Evolutionary conservation across 2,888 invertebrate species (phyloP).

Genomic region (Colostygia pectinataria): DNA sequence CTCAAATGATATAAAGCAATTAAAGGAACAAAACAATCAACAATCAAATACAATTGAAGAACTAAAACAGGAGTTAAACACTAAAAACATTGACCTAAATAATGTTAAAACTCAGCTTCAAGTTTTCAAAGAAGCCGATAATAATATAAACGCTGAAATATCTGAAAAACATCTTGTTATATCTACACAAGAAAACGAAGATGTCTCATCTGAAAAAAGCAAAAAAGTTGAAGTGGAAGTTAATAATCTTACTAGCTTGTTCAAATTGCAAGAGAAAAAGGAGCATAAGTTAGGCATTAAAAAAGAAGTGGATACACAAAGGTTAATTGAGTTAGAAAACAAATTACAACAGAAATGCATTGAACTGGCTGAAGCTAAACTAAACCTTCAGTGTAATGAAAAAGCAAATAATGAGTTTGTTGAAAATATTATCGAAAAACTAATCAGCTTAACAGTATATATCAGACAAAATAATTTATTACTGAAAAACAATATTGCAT

Average conservation of each 20-base stretch:
- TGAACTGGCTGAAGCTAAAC: constrained; percentile 33
- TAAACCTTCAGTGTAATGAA: constrained; percentile 28
- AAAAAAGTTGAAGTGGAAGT: constrained; percentile 24
- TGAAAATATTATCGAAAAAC: constrained; percentile 42
- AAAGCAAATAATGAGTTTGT: constrained; percentile 42
- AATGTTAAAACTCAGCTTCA: constrained; percentile 10
- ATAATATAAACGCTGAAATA: constrained; percentile 3
- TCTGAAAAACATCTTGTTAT: constrained; percentile 33
- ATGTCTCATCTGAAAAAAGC: constrained; percentile 22
- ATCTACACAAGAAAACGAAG: constrained; percentile 30
- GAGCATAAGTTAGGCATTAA: constrained; percentile 33
- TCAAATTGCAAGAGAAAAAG: constrained; percentile 38
- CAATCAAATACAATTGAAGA: constrained; percentile 12
- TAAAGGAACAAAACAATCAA: constrained; percentile 15
- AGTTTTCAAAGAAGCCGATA: constrained; percentile 7
- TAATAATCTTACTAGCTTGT: constrained; percentile 28
- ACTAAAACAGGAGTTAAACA: constrained; percentile 26
- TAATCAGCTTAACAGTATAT: constrained; percentile 35
- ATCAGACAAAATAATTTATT: constrained; percentile 12
- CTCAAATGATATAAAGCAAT: constrained; percentile 20
- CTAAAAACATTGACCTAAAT: constrained; percentile 22
- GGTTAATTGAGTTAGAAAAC: constrained; percentile 33
- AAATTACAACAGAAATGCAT: constrained; percentile 37
- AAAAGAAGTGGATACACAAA: constrained; percentile 30
- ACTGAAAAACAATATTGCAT: neutral